Evolutionary conservation across 2,797 vertebrate species (phyloP).

Genomic region (Gila robusta): DNA sequence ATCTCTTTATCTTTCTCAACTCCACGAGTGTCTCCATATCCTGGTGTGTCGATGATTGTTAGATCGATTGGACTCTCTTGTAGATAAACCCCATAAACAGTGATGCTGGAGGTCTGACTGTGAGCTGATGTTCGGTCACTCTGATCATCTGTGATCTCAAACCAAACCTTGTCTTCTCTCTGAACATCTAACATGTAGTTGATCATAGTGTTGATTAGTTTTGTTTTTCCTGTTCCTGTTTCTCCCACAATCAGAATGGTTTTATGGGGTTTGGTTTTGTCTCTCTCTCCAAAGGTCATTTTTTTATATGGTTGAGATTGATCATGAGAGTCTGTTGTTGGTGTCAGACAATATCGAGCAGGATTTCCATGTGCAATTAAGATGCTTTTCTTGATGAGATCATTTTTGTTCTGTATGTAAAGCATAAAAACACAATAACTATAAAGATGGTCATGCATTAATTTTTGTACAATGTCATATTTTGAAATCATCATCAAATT

Average conservation of each 20-base stretch:
- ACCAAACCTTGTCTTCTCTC: slow-evolving; percentile 12
- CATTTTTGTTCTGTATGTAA: too few relatives aligned
- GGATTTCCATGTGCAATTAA: too few relatives aligned
- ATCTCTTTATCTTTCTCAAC: accelerated
- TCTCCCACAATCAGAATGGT: slow-evolving; percentile 36
- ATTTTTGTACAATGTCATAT: too few relatives aligned
- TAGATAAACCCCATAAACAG: slow-evolving; percentile 16
- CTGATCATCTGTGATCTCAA: slow-evolving; percentile 5
- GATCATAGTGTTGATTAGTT: not conserved
- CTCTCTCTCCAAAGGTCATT: slow-evolving; percentile 6
- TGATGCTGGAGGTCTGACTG: not conserved
- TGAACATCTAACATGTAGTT: not conserved
- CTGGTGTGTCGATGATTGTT: not conserved
- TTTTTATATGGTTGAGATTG: not conserved
- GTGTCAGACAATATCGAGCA: too few relatives aligned
- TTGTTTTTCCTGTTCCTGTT: slow-evolving; percentile 45
- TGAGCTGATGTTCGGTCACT: accelerated
- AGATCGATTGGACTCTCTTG: not conserved
- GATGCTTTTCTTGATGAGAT: too few relatives aligned
- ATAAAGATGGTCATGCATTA: too few relatives aligned
- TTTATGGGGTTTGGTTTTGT: not conserved
- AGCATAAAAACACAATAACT: too few relatives aligned
- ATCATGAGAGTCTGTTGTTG: not conserved
- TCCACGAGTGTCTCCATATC: not conserved
- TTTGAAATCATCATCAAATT: too few relatives aligned